Evolutionary conservation across 1,140 invertebrate genomes (phyloP).

Genomic region (Drosophila cardini): DNA sequence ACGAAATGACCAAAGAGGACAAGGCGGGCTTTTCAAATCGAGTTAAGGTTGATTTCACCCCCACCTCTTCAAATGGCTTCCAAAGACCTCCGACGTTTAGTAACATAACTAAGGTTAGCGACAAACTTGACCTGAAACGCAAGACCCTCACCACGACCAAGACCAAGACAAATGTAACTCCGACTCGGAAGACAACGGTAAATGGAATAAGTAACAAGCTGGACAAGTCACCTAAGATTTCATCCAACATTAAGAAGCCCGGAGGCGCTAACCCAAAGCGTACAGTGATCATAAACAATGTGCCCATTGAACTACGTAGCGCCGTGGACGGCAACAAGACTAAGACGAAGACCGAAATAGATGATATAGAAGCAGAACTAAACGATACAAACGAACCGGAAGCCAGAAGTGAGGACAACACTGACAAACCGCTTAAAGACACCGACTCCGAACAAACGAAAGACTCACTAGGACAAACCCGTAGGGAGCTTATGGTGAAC

Average conservation of each 20-base stretch:
- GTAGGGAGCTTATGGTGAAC: background rate
- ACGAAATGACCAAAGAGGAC: constrained; percentile 58
- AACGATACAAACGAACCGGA: constrained; percentile 2
- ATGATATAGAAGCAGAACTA: background rate
- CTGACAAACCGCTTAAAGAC: background rate
- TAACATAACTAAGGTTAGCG: constrained; percentile 61
- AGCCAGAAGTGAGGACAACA: constrained; percentile 7
- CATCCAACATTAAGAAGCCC: constrained; percentile 59
- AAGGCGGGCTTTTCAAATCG: constrained; percentile 74
- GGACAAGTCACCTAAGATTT: constrained; percentile 69
- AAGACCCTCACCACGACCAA: constrained; percentile 53
- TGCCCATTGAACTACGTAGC: constrained; percentile 69
- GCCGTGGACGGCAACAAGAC: constrained; percentile 48
- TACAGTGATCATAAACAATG: constrained; percentile 77
- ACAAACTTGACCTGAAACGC: constrained; percentile 79
- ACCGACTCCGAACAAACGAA: background rate
- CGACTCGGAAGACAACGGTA: constrained; percentile 47
- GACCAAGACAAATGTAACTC: constrained; percentile 47
- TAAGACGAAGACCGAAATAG: background rate
- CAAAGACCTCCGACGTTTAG: constrained; percentile 44
- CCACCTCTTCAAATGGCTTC: constrained; percentile 61
- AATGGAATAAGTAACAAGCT: constrained; percentile 73
- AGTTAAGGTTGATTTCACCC: constrained; percentile 55
- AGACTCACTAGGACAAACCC: background rate
- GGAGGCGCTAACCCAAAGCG: constrained; percentile 40